Evolutionary conservation across 2,113 vertebrate species (phyloP).

Genomic region (Pipa parva): DNA sequence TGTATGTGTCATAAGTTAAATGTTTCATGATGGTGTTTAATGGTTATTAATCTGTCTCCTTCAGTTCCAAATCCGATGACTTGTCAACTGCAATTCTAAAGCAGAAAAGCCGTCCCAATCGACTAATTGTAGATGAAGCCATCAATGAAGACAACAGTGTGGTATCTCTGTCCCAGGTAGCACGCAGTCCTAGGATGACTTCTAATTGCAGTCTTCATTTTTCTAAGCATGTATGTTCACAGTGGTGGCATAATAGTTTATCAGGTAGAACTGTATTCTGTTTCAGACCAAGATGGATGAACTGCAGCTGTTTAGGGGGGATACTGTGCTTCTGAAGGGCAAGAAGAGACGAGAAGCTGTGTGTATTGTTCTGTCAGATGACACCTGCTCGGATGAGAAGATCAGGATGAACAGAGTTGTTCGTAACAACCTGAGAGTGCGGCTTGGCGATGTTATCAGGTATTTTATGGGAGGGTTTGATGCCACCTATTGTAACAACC

Average conservation of each 20-base stretch:
- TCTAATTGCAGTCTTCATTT: too few relatives aligned
- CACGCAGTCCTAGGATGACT: too few relatives aligned
- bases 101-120: constrained; percentile 96
- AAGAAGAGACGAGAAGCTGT: constrained; percentile 97
- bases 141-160: constrained; percentile 99
- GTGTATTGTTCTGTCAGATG: constrained; percentile 95
- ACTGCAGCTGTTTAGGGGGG: constrained; percentile 93
- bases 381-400: constrained; percentile 96
- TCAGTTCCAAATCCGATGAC: constrained; percentile 91
- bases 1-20: too few relatives aligned
- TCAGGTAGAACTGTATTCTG: too few relatives aligned
- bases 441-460: constrained; percentile 96
- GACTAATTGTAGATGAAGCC: constrained; percentile 96
- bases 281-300: constrained; percentile 95
- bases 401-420: constrained; percentile 98
- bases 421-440: constrained; percentile 93
- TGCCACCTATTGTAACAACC: too few relatives aligned
- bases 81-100: constrained; percentile 96
- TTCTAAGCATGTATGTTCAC: too few relatives aligned
- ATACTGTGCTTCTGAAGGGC: constrained; percentile 94
- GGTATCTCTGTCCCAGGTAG: constrained; percentile 96
- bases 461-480: constrained; percentile 50
- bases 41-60: constrained; percentile 13
- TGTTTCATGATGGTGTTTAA: too few relatives aligned
- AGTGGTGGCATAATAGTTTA: too few relatives aligned